Evolutionary conservation across 1,140 invertebrate genomes (phyloP), one percentile per base, ranked within the genome.

Genomic region (Alviniconcha marisindica): DNA sequence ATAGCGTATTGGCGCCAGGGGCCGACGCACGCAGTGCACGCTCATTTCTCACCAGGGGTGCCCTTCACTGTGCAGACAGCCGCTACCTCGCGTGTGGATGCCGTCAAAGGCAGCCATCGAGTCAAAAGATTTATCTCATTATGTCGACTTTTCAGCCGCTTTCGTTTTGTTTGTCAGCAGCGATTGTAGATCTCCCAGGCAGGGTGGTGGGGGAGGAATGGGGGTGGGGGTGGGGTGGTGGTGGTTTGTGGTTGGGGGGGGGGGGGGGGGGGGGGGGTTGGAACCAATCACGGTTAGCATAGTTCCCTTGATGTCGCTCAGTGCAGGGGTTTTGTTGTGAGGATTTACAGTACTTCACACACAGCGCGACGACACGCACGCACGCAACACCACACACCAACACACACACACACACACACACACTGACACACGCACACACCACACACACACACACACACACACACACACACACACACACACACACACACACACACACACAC

Each of bases 41-140:
- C 36, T 71, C 69, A 71, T 71, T 71, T 33, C 36, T 40, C 36
- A 24, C 21, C 4, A 33, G 28, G 21, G 69, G 69, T 4, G 69
- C 36, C 36, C 36, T 40, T 71, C 69, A 14, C 38, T 24, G 33
- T 71, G 69, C 36, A 31, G 69, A 71, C 69, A 40, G 33, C 69
- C 69, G 1, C 69, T 24, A 36, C 69, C 15, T 71, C 36, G 69
- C 36, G 69, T 69, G 28, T 36, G 69, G 36, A 38, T 40, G 14
- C 36, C 69, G 63, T 71, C 36, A 42, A 5, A 40, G 69, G 36
- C 24, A 71, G 69, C 14, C 3, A 28, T 42, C 15, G 69, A 14
- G 31, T 66, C 69, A 42, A 18, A 71, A 24, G 63, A 66, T 66
- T 66, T 66, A 66, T 66, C 63, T 66, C 63, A 66, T 28, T 66